These are phyloP conservation scores for Xestia xanthographa DNA, from an alignment of 2,888 invertebrate genomes.

Conservation along the genomic window DNA sequence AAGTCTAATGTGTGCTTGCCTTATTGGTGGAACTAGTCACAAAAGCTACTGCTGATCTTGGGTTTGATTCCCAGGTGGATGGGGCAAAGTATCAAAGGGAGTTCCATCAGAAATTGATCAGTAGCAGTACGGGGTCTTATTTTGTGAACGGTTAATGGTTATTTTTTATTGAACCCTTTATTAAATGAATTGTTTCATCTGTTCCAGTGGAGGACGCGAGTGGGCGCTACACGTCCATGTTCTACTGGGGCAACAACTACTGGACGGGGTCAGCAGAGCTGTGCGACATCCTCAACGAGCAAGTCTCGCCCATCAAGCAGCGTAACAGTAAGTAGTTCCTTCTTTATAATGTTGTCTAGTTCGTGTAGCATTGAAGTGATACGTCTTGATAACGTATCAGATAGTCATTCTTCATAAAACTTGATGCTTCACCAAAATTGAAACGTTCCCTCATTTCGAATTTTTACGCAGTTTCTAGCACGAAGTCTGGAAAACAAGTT, in stretches of 20 bases:
- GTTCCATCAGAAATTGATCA: background rate
- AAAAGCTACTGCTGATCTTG: background rate
- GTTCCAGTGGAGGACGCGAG: slow-evolving; percentile 91
- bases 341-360: too few relatives aligned
- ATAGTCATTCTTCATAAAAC: background rate
- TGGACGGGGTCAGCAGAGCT: slow-evolving; percentile 94
- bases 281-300: slow-evolving; percentile 92
- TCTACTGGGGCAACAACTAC: slow-evolving; percentile 95
- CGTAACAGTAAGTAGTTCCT: slow-evolving; percentile 79
- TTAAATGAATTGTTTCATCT: slow-evolving; percentile 13
- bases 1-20: background rate
- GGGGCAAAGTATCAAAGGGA: background rate
- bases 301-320: slow-evolving; percentile 76
- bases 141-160: background rate
- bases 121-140: background rate
- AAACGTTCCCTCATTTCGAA: background rate
- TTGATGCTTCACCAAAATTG: background rate
- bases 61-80: background rate
- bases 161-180: background rate
- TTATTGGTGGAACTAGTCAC: background rate
- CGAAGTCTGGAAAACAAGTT: background rate
- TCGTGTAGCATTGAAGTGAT: background rate
- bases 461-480: background rate
- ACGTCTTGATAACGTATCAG: background rate
- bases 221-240: slow-evolving; percentile 94